These are phyloP conservation scores for Dendrolimus pini DNA, from an alignment of 2,888 invertebrate species.

Conservation along the genomic window DNA sequence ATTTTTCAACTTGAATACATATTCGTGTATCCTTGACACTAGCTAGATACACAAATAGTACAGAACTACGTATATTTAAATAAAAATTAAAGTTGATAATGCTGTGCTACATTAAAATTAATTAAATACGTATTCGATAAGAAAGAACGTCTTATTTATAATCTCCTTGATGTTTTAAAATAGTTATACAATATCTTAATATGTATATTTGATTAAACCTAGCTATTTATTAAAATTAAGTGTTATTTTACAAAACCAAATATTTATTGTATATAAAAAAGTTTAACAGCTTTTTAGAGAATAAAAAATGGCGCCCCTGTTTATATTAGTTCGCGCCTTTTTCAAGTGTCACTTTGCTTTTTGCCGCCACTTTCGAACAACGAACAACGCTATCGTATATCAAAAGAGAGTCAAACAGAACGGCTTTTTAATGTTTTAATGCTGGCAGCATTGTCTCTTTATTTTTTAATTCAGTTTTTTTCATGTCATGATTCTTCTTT, in stretches of 20 bases:
- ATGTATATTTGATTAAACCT: too few relatives aligned
- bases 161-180: too few relatives aligned
- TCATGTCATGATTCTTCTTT: constrained; percentile 8
- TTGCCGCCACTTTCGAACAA: constrained; percentile 54
- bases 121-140: too few relatives aligned
- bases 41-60: too few relatives aligned
- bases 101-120: too few relatives aligned
- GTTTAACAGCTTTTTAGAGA: not conserved
- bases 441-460: constrained; percentile 67
- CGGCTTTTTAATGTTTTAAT: constrained; percentile 41
- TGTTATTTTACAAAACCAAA: not conserved
- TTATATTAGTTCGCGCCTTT: constrained; percentile 72
- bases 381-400: constrained; percentile 71
- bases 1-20: too few relatives aligned
- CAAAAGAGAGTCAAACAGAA: constrained; percentile 54
- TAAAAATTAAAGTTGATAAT: too few relatives aligned
- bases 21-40: too few relatives aligned
- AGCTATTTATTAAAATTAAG: not conserved
- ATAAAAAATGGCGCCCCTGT: constrained; percentile 49
- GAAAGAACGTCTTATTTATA: too few relatives aligned
- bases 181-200: too few relatives aligned
- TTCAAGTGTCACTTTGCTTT: constrained; percentile 75
- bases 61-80: too few relatives aligned
- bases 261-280: not conserved
- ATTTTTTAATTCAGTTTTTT: constrained; percentile 57